Evolutionary conservation across 2,888 invertebrate genomes (phyloP), one percentile per base, ranked within the genome.

Genomic region (Cactoblastis cactorum): DNA sequence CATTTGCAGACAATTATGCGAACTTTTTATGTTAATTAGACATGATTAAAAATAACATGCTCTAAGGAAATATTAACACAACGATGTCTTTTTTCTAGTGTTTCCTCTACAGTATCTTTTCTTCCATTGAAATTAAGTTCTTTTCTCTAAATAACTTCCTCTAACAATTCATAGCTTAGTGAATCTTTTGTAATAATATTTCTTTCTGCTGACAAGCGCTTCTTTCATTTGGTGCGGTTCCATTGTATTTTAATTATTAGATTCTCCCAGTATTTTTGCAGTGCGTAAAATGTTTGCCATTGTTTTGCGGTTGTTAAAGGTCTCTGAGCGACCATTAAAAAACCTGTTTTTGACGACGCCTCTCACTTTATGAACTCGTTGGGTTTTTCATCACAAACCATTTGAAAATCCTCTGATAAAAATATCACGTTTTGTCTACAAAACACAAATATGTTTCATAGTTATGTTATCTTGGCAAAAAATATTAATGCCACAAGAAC

Each of bases 191-290:
- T 61, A 58, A 57, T 61, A 62, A 71, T 69, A 65, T 66, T 67
- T 69, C 64, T 43, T 43, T 14, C 43, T 15, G 41, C 19, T 12
- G 43, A 43, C 43, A 28, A n/a, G 32, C 15, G 65, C 69, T 57
- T 67, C 62, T 67, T 69, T 70, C 70, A 65, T 28, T 28, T 5
- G 54, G 58, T 54, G 52, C 55, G 49, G 64, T 55, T 58, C 67
- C 59, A 69, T 77, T 79, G 76, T 79, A 65, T 62, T 68, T 71
- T 81, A 80, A 82, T 80, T 80, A 80, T 79, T 82, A 74, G 75
- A 79, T 80, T 76, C 72, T 71, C 76, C 75, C 69, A 65, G 62
- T 67, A 65, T 69, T 71, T 69, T 62, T 64, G 52, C 51, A 55
- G 49, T 53, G 59, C 50, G 59, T 57, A 59, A 62, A 63, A 65